phyloP scores from a whole-genome alignment of 2,113 vertebrate genomes.

The Balaeniceps rex region DNA sequence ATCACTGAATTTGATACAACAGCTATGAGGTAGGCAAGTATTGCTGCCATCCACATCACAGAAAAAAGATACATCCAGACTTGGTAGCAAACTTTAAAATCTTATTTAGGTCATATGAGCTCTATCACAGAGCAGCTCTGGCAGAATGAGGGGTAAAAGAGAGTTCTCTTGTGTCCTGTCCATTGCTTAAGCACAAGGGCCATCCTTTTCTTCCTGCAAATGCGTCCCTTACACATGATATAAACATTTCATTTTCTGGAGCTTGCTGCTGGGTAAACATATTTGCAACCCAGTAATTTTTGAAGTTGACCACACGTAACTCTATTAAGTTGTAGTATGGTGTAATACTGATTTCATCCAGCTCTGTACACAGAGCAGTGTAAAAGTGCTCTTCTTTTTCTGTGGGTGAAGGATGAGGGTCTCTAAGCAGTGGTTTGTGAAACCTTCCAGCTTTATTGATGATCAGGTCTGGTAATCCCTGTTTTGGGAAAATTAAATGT shows the following conservation, averaged over 20 bases:
- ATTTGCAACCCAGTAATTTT: not conserved
- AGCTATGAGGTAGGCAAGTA: not conserved
- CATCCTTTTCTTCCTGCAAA: not conserved
- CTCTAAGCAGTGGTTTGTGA: not conserved
- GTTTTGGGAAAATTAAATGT: not conserved
- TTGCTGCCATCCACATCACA: not conserved
- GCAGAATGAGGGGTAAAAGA: not conserved
- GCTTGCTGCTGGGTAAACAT: not conserved
- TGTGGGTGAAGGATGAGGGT: not conserved
- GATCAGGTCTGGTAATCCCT: not conserved
- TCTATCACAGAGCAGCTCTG: not conserved
- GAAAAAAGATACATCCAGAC: not conserved
- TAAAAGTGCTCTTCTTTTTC: not conserved
- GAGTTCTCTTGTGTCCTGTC: not conserved
- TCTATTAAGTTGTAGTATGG: not conserved
- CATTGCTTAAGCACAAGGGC: not conserved
- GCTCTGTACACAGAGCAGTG: not conserved
- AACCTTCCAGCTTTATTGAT: not conserved
- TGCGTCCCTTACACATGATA: not conserved
- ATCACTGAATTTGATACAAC: constrained; percentile 5
- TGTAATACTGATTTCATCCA: not conserved
- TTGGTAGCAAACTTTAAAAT: not conserved
- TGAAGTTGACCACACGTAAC: not conserved
- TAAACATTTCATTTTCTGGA: not conserved
- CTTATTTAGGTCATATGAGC: not conserved